Percentiles rank a stretch among this genome's conserved stretches.
phyloP scores from a whole-genome alignment of 92 coral and sea anemone species.

The Anthopleura xanthogrammica region DNA sequence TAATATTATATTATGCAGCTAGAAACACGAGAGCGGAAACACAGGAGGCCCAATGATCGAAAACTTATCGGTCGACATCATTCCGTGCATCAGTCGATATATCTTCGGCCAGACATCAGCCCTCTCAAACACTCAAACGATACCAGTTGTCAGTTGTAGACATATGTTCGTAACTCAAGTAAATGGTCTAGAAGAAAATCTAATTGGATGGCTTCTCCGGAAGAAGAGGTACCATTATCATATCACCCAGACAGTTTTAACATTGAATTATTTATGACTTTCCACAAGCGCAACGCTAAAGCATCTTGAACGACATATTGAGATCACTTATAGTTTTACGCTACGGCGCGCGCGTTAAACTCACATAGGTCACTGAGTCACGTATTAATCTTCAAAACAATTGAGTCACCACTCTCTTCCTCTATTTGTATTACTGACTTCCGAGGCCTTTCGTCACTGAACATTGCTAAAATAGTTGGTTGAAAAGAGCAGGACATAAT shows the following conservation, averaged over 20 bases:
- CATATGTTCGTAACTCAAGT: background rate
- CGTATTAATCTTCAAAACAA: conserved; percentile 31
- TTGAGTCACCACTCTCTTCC: conserved; percentile 21
- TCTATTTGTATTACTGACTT: conserved; percentile 22
- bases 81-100: background rate
- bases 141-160: background rate
- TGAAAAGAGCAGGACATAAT: conserved; percentile 7
- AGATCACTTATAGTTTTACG: background rate
- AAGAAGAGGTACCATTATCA: background rate
- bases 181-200: background rate
- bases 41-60: background rate
- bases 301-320: background rate
- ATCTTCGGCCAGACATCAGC: background rate
- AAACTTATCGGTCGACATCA: background rate
- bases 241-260: background rate
- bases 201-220: background rate
- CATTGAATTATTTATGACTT: background rate
- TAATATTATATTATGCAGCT: no score
- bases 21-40: no score
- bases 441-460: conserved; percentile 27
- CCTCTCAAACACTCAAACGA: background rate
- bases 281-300: background rate
- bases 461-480: conserved; percentile 41
- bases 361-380: conserved; percentile 26
- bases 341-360: conserved; percentile 20